These are phyloP conservation scores for Tuberolachnus salignus DNA, from an alignment of 2,888 invertebrate species.

Conservation along the genomic window DNA sequence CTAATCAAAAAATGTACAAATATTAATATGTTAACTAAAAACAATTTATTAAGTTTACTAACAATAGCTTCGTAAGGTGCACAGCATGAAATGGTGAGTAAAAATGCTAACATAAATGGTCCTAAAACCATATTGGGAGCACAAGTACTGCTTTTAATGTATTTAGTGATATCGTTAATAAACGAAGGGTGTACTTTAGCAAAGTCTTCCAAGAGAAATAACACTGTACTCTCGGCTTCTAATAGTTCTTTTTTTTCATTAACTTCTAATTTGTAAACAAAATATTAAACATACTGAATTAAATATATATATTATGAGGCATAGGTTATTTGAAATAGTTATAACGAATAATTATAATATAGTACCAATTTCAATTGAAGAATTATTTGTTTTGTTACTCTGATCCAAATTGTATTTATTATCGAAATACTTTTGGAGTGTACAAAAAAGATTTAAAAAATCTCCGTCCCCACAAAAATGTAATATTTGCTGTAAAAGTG, in stretches of 20 bases:
- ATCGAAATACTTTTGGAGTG: constrained; percentile 66
- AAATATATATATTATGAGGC: background rate
- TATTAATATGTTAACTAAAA: background rate
- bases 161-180: constrained; percentile 60
- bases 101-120: constrained; percentile 70
- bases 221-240: constrained; percentile 60
- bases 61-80: constrained; percentile 62
- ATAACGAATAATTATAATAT: constrained; percentile 3
- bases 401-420: constrained; percentile 4
- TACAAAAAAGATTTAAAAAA: constrained; percentile 64
- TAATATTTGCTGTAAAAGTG: constrained; percentile 72
- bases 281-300: background rate
- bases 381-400: background rate
- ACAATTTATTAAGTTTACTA: background rate
- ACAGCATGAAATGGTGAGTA: constrained; percentile 66
- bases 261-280: constrained; percentile 46
- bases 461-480: constrained; percentile 66
- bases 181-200: constrained; percentile 60
- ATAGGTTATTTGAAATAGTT: background rate
- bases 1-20: constrained; percentile 14
- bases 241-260: constrained; percentile 56
- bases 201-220: constrained; percentile 60
- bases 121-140: constrained; percentile 69
- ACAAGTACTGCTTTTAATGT: constrained; percentile 64
- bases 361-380: constrained; percentile 31